Evolutionary conservation across 2,797 vertebrate species (phyloP), one percentile per base, ranked within the genome.

Genomic region (Bovichtus variegatus): DNA sequence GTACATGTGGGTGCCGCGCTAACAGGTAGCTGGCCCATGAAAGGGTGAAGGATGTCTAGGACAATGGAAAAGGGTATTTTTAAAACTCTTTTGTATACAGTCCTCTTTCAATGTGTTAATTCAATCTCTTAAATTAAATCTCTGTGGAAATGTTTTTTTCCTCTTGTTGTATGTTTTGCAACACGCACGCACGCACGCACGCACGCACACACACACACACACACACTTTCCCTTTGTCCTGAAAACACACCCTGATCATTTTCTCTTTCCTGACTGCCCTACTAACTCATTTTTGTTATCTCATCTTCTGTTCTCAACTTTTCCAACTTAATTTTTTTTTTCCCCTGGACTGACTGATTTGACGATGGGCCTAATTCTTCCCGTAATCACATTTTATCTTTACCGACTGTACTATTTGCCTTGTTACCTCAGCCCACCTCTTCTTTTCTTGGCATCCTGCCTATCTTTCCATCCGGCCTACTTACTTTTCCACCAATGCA

Each of bases 21-120:
- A 99, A 87, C 69, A 99, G 93, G 77, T 97, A 97, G n/a, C 88
- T 89, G 25, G 96, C 95, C 97, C 97, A 98, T 1, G 97, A 97
- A 66, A 98, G 88, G 0, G 97, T 97, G 90, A 97, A 97, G n/a
- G 97, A 98, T 1, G 97, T 98, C 98, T 98, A 62, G 2, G 43
- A 81, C 1, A 66, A 72, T 2, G 51, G 3, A 62, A 40, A 29
- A 54, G 25, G 36, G 10, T 0, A 9, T 12, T 18, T 41, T 21
- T 19, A 27, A 13, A 34, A 18, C 55, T 11, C 5, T 3, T 2
- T 29, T 40, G 16, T 11, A 43, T 10, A 5, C 9, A 51, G 58
- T 18, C 1, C 5, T 38, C 2, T 53, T 54, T 23, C 6, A 18
- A 59, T n/a, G 6, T 54, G 18, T 13, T 12, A 0, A 0, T 46